These are phyloP conservation scores for Sminthurinus aureus DNA, from an alignment of 2,888 invertebrate species.

Conservation along the genomic window DNA sequence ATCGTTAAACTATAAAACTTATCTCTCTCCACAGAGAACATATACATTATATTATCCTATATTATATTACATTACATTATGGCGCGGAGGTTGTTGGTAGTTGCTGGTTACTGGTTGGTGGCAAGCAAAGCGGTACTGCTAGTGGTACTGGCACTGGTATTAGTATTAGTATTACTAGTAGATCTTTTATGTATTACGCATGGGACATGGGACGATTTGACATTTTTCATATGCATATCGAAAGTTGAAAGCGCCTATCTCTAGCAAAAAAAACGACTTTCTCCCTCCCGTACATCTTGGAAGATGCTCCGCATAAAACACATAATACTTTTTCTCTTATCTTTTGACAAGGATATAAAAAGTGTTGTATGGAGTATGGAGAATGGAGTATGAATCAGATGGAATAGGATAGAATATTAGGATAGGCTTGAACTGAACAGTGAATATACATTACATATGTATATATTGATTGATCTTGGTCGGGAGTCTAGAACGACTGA, in stretches of 20 bases:
- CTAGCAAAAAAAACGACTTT: background rate
- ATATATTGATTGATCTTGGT: slow-evolving; percentile 35
- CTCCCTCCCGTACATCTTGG: background rate
- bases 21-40: background rate
- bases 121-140: too few relatives aligned
- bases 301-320: background rate
- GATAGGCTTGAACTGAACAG: background rate
- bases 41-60: background rate
- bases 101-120: too few relatives aligned
- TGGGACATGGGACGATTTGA: background rate
- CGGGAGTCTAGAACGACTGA: slow-evolving; percentile 15
- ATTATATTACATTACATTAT: too few relatives aligned
- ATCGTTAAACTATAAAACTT: slow-evolving; percentile 21
- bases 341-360: background rate
- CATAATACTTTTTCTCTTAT: background rate
- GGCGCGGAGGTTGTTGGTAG: too few relatives aligned
- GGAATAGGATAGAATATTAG: background rate
- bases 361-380: background rate
- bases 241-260: too few relatives aligned
- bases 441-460: background rate
- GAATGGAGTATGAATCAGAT: background rate
- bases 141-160: too few relatives aligned
- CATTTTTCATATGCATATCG: too few relatives aligned
- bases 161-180: too few relatives aligned
- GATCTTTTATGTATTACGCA: background rate